Base-by-base conservation (phyloP, 2,797 vertebrate species). In the Phalanger gymnotis region DNA sequence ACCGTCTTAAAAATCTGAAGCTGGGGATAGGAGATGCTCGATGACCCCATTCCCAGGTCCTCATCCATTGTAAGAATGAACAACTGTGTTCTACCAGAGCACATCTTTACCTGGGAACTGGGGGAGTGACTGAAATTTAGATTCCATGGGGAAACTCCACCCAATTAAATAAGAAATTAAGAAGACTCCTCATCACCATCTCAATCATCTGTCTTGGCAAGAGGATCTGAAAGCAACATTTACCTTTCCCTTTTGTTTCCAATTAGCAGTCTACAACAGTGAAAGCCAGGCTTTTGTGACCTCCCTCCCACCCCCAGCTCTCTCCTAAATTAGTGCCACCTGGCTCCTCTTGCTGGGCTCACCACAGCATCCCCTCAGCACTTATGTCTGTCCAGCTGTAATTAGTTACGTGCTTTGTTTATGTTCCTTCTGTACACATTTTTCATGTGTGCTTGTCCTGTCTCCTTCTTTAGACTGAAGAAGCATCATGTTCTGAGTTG, bases 241-340 rank as follows among this genome's bases (percentile, higher is more conserved):
- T 56, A 31, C 57, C 90, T 92, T 94, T 95, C 81, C 54, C 81
- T 95, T 87, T 96, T 94, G 90, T 92, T 87, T 97, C 93, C 92
- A 94, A n/a, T 94, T 92, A 96, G 89, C 54, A 87, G 87, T 31
- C 51, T 92, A 90, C 28, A 89, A 54, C 56, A 66, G 1, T 25
- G 94, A 93, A 7, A 4, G 34, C 58, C 0, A 0, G 30, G 73
- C 93, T 55, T 73, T 73, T 11, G 31, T 56, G 73, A 81, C 52
- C 30, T 54, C 13, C 34, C 1, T 54, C 11, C 30, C 0, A 2
- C 11, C 28, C 40, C 87, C 34, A 52, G 22, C 51, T 2, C 28
- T 22, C 91, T 89, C 92, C 95, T 19, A 6, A 2, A 7, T 28
- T n/a, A 61, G 54, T 57, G 52, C 73, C 34, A 34, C 19, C n/a